phyloP scores from a whole-genome alignment of 2,888 invertebrate genomes.

The Spisula subtruncata region DNA sequence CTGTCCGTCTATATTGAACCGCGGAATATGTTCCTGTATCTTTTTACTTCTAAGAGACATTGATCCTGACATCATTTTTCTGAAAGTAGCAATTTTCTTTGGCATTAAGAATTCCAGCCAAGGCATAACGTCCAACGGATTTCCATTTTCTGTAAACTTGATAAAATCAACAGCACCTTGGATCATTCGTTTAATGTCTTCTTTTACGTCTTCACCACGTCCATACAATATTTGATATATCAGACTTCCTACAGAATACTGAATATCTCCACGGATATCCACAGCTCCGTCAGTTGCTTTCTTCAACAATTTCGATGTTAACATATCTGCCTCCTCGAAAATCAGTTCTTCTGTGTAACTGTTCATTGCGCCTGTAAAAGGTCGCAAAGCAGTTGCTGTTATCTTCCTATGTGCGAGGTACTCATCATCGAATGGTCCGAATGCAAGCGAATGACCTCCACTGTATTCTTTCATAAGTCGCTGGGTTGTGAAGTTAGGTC shows the following conservation, averaged over 20 bases:
- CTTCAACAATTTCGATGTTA: conserved; percentile 44
- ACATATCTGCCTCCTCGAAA: neutral
- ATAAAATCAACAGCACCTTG: conserved; percentile 33
- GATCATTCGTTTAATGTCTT: conserved; percentile 44
- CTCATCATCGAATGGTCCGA: conserved; percentile 33
- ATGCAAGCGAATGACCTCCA: neutral
- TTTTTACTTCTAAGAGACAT: neutral
- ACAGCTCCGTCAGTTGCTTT: conserved; percentile 27
- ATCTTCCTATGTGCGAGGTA: conserved; percentile 61
- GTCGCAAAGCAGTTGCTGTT: conserved; percentile 51
- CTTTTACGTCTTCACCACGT: conserved; percentile 47
- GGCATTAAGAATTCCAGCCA: conserved; percentile 70
- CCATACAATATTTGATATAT: conserved; percentile 69
- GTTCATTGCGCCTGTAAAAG: conserved; percentile 56
- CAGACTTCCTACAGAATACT: conserved; percentile 56
- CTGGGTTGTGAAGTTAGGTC: conserved; percentile 64
- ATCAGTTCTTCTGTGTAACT: conserved; percentile 9
- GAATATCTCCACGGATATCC: conserved; percentile 42
- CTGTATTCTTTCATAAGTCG: conserved; percentile 35
- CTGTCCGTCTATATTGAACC: neutral
- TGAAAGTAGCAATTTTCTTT: conserved; percentile 50
- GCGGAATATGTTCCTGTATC: conserved; percentile 21
- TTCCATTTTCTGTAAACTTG: conserved; percentile 67
- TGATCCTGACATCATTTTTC: conserved; percentile 14
- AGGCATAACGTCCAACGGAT: conserved; percentile 73